A percentile compares a stretch with the other conserved stretches of the same genome.
Conservation (phyloP, 2,113 vertebrate species). For the Dissostichus mawsoni region DNA sequence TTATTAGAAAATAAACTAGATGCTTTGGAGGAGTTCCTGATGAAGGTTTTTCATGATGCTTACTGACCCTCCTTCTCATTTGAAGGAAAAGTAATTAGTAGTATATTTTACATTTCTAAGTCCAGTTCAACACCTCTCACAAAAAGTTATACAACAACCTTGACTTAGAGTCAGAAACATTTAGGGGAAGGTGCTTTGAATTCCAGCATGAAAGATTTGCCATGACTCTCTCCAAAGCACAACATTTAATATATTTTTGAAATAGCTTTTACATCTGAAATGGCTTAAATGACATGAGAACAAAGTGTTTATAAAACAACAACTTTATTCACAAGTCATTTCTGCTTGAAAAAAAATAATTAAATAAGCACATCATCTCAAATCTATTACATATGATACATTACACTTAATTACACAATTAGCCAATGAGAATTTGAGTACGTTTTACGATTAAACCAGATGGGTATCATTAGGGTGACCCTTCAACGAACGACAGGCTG, state of each 20-base stretch:
- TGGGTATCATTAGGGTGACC: too few species aligned
- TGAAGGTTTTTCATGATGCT: not conserved
- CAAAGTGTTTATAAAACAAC: constrained; percentile 37
- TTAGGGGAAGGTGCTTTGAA: constrained; percentile 31
- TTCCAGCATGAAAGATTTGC: constrained; percentile 30
- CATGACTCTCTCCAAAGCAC: constrained; percentile 27
- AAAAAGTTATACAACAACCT: constrained; percentile 11
- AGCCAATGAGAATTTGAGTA: constrained; percentile 30
- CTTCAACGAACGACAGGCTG: too few species aligned
- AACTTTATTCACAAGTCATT: constrained; percentile 70
- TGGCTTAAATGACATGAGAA: constrained; percentile 55
- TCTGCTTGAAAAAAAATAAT: constrained; percentile 67
- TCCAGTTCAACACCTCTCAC: not conserved
- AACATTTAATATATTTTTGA: constrained; percentile 18
- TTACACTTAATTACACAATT: constrained; percentile 57
- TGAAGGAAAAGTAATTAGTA: constrained; percentile 18
- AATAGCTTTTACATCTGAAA: constrained; percentile 41
- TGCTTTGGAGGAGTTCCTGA: constrained; percentile 8
- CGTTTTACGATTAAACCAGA: constrained; percentile 28
- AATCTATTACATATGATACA: constrained; percentile 49
- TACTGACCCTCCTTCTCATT: constrained; percentile 33
- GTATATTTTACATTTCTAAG: constrained; percentile 16
- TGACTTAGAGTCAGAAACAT: constrained; percentile 32
- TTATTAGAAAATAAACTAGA: constrained; percentile 11
- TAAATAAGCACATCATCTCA: constrained; percentile 74